Base-by-base conservation (phyloP, 2,888 invertebrate species). In the Phania funesta region DNA sequence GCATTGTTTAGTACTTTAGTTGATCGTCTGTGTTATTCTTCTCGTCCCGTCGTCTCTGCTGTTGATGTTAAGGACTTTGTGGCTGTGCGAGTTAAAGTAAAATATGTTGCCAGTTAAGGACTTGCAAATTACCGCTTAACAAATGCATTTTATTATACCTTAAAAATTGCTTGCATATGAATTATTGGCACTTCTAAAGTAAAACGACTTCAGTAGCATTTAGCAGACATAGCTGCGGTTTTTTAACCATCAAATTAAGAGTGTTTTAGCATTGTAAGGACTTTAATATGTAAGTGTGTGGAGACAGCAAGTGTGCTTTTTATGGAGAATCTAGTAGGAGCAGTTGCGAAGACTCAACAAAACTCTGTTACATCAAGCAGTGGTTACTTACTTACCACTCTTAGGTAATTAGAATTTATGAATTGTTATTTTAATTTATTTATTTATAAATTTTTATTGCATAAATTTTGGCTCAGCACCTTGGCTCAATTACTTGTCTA, bases 71-170 rank as follows among this genome's bases (percentile, higher is more conserved):
- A 16, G 41, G 16, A 24, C 41, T 60, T 41, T 58, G 48, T 50
- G 52, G 46, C 24, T 60, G 35, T 16, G 9, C 65, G 32, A 50
- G 46, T 56, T 22, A 24, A 38, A 46, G 50, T 24, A 26, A 20
- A 46, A 56, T 26, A 38, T 24, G 62, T 78, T 68, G 46, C 67
- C 46, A 48, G 64, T 73, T 70, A 41, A 77, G 68, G 11, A 64
- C 68, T 77, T 54, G 60, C 81, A 77, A 80, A 71, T 76, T 71
- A 54, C 71, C 16, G 44, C 70, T 68, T 68, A 78, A 82, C 81
- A 74, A 77, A 82, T 82, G 81, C 81, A 78, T 82, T 82, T 82
- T 78, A 82, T 82, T 82, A 82, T 78, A 70, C 74, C 68, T 74
- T 18, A 20, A 82, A n/a, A 48, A 76, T 20, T 58, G 77, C 73